phyloP scores from a whole-genome alignment of 2,113 vertebrate genomes.

The Larimichthys crocea region DNA sequence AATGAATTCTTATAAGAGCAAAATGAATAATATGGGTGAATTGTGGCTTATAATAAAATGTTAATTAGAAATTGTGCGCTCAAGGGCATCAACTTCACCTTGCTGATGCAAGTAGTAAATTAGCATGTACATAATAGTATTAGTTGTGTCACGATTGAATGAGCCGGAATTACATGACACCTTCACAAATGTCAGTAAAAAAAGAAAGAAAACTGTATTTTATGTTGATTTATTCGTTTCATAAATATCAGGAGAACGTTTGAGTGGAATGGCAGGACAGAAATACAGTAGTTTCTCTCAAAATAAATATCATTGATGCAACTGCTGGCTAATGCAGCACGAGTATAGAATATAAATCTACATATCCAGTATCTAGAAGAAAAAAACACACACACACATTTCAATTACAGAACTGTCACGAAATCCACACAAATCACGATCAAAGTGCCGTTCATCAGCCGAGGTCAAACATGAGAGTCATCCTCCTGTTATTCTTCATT shows the following conservation, averaged over 20 bases:
- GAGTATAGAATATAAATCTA: neutral
- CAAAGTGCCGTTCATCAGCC: conserved; percentile 13
- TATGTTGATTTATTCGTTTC: neutral
- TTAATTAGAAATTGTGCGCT: conserved; percentile 8
- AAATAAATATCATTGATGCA: neutral
- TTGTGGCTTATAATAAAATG: conserved; percentile 24
- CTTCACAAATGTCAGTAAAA: no score
- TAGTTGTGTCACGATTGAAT: neutral
- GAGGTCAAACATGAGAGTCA: conserved; percentile 37
- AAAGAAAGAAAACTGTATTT: neutral
- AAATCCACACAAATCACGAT: conserved; percentile 4
- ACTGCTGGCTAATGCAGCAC: neutral
- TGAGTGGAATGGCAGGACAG: neutral
- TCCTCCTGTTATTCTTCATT: conserved; percentile 11
- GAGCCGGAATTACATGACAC: neutral
- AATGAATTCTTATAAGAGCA: conserved; percentile 19
- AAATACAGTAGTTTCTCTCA: neutral
- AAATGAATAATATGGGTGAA: conserved; percentile 7
- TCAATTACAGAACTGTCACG: neutral
- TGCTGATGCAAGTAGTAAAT: conserved; percentile 21
- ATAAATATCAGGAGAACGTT: neutral
- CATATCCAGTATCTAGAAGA: neutral
- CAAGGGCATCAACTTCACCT: conserved; percentile 6
- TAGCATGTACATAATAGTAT: neutral
- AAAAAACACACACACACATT: neutral